Percentiles rank a stretch among this genome's conserved stretches.
These are phyloP conservation scores for Spongilla lacustris DNA, from an alignment of 37 sponge, comb jelly and placozoan genomes.

Conservation along the genomic window DNA sequence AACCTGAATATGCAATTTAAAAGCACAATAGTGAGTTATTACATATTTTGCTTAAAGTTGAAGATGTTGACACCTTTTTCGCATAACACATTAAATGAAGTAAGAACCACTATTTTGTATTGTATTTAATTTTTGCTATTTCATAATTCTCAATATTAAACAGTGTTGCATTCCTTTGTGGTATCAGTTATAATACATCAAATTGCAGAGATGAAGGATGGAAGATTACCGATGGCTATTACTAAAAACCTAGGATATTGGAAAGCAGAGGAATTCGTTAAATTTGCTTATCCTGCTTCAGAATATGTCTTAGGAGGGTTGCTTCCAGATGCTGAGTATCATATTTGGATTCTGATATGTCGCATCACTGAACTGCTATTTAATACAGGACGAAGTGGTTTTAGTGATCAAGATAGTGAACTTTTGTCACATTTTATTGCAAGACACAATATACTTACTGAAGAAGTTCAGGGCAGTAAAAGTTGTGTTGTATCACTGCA, in stretches of 20 bases:
- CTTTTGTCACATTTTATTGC: slow-evolving; percentile 2
- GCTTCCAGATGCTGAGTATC: slow-evolving; percentile 17
- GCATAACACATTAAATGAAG: no score
- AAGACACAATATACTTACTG: slow-evolving; percentile 11
- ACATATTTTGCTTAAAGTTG: no score
- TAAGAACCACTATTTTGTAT: no score
- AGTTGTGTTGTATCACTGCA: slow-evolving; percentile 23
- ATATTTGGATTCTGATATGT: slow-evolving; percentile 12
- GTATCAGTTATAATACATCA: no score
- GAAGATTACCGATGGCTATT: slow-evolving; percentile 20
- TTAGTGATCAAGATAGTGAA: neutral
- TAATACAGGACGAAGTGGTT: slow-evolving; percentile 14
- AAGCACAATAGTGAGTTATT: no score
- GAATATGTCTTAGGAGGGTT: slow-evolving; percentile 9
- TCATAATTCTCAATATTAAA: no score
- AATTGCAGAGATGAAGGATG: slow-evolving; percentile 27
- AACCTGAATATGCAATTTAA: no score
- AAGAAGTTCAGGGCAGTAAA: slow-evolving; percentile 5
- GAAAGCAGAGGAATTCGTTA: slow-evolving; percentile 30
- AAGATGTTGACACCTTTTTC: no score
- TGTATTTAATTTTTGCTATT: no score
- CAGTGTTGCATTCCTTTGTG: no score
- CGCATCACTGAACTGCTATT: slow-evolving; percentile 16
- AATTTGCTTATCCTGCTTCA: neutral
- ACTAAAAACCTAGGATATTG: slow-evolving; percentile 7